Evolutionary conservation across 2,113 vertebrate species (phyloP), one percentile per base, ranked within the genome.

Genomic region (Dipodomys stephensi): DNA sequence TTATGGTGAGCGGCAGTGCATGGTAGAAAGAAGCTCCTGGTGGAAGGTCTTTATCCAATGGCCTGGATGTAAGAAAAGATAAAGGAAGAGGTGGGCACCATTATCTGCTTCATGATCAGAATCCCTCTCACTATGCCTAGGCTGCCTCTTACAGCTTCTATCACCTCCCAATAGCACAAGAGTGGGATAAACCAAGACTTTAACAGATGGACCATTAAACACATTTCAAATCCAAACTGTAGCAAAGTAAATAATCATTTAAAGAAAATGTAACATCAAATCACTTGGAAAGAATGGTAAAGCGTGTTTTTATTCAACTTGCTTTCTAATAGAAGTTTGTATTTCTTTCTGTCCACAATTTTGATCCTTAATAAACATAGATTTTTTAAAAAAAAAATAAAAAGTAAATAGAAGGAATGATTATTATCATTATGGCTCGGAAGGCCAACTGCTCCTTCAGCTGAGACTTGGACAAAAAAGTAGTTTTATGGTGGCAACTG

Each of bases 341-440:
- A 8, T 78, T 27, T 90, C 68, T 11, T 93, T 69, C 44, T 35
- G 76, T 76, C 64, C 76, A 39, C 71, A 94, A 78, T 64, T 68
- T 89, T 25, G 6, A 65, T 88, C 18, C 15, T 62, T 78, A 67
- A 10, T 71, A 60, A 69, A 79, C 71, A 65, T 16, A 19, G 2
- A 71, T 69, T 91, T 46, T 44, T 57, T 92, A 92, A 67, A 90
- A 87, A 39, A 67, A 90, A 87, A 39, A 18, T 46, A 53, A 84
- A 90, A 64, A 23, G 7, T 62, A 90, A 65, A 71, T 67, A 22
- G 28, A 19, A 22, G 67, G 67, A 23, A 46, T 8, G 35, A n/a
- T 35, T 8, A 6, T 11, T 62, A 86, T 20, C 62, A 64, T 71
- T 32, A 30, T 44, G 23, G 82, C 32, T 80, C 39, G 2, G 53